These are phyloP conservation scores for Tolmerus cingulatus DNA, from an alignment of 2,888 invertebrate species.

Conservation along the genomic window DNA sequence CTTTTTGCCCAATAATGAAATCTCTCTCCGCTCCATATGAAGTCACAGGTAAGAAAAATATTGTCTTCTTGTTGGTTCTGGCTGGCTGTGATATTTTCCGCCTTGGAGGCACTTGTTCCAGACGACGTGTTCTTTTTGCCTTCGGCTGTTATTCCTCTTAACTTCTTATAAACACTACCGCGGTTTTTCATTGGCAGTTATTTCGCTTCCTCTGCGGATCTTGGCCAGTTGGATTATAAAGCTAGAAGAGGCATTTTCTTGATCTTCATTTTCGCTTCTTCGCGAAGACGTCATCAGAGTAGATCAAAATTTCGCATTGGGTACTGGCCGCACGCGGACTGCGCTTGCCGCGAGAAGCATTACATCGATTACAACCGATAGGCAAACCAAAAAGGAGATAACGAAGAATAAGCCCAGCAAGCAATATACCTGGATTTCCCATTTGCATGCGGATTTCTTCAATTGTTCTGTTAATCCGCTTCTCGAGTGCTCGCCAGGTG, in stretches of 20 bases:
- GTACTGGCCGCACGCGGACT: neutral
- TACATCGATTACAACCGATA: conserved; percentile 11
- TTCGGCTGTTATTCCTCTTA: neutral
- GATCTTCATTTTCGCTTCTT: conserved; percentile 28
- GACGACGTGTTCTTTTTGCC: conserved; percentile 21
- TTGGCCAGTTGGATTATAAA: conserved; percentile 10
- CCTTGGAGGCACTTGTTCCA: conserved; percentile 28
- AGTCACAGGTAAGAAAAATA: conserved; percentile 33
- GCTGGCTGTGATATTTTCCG: conserved; percentile 36
- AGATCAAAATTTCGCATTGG: conserved; percentile 3
- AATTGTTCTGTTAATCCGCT: conserved; percentile 15
- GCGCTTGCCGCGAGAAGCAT: neutral
- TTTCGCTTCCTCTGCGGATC: neutral
- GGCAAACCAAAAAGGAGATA: neutral
- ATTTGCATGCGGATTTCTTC: conserved; percentile 4
- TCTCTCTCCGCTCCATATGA: conserved; percentile 41
- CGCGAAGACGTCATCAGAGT: conserved; percentile 3
- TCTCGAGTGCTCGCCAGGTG: neutral
- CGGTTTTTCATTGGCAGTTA: conserved; percentile 27
- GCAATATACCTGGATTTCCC: neutral
- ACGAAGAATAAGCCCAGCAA: neutral
- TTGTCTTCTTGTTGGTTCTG: conserved; percentile 34
- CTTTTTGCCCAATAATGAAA: conserved; percentile 49
- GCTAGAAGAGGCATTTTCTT: conserved; percentile 18
- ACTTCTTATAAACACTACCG: conserved; percentile 25